Evolutionary conservation across 2,888 invertebrate genomes (phyloP).

Genomic region (Camptogramma bilineatum): DNA sequence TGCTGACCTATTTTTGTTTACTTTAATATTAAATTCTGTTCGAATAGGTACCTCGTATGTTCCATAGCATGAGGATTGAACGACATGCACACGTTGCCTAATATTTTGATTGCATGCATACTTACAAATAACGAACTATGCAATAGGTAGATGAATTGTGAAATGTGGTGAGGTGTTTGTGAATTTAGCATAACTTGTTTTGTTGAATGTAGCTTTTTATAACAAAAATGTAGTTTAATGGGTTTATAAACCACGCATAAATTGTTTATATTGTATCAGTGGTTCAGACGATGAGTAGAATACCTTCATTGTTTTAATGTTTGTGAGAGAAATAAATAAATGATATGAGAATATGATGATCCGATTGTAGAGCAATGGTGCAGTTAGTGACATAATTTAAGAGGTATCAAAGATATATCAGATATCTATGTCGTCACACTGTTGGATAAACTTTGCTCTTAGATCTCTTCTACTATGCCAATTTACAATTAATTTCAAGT

Average conservation of each 20-base stretch:
- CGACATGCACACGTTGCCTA: not conserved
- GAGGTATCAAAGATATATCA: too few species aligned
- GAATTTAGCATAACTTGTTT: not conserved
- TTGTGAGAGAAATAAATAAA: too few species aligned
- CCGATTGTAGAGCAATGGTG: too few species aligned
- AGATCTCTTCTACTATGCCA: too few species aligned
- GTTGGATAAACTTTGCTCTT: too few species aligned
- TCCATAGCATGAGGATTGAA: not conserved
- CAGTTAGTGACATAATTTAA: too few species aligned
- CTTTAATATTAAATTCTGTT: too few species aligned
- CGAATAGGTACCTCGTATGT: too few species aligned
- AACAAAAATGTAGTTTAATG: not conserved
- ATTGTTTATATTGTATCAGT: not conserved
- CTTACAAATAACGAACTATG: not conserved
- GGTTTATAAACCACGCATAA: constrained; percentile 1
- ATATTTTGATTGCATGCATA: not conserved
- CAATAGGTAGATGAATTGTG: not conserved
- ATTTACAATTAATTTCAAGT: too few species aligned
- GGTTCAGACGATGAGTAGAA: not conserved
- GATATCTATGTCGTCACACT: too few species aligned
- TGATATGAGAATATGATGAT: too few species aligned
- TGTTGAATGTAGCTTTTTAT: not conserved
- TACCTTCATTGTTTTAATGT: not conserved
- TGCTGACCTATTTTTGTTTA: too few species aligned
- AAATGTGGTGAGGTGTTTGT: not conserved